Evolutionary conservation across 2,113 vertebrate genomes (phyloP).

Genomic region (Asarcornis scutulata): DNA sequence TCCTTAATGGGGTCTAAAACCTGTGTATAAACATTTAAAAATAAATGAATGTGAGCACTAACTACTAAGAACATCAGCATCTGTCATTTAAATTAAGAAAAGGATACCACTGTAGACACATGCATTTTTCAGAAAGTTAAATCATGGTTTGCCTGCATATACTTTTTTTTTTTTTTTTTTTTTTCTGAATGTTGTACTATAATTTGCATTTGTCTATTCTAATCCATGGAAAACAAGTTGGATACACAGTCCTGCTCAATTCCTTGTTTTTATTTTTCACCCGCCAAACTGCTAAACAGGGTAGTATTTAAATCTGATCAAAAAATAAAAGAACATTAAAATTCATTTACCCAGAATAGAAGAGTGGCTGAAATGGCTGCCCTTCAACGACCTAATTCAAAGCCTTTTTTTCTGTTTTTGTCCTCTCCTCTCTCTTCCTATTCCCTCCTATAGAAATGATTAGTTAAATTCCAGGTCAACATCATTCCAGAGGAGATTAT

Average conservation of each 20-base stretch:
- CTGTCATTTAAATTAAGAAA: constrained; percentile 51
- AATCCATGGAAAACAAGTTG: not conserved
- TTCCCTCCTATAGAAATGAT: constrained; percentile 22
- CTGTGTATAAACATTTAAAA: constrained; percentile 19
- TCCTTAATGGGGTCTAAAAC: not conserved
- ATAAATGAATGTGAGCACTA: constrained; percentile 17
- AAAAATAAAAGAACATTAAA: not conserved
- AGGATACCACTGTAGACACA: not conserved
- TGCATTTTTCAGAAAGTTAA: constrained; percentile 39
- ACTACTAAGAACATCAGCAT: constrained; percentile 12
- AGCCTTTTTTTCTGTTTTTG: not conserved
- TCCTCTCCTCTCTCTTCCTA: not conserved
- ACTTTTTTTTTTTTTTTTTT: not conserved
- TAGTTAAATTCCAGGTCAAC: not conserved
- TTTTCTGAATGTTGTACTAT: not conserved
- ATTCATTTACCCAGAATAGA: constrained; percentile 7
- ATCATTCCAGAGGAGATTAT: not conserved
- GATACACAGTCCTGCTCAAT: not conserved
- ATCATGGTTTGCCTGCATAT: not conserved
- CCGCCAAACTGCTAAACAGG: not conserved
- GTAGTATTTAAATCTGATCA: not conserved
- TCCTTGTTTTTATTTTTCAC: constrained; percentile 1
- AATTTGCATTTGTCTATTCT: constrained; percentile 1
- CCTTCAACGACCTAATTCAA: constrained; percentile 9
- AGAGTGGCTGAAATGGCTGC: not conserved